A percentile compares a stretch with the other conserved stretches of the same genome.
Evolutionary conservation across 1,140 invertebrate genomes (phyloP).

Genomic region (Scaptomyza graminum): DNA sequence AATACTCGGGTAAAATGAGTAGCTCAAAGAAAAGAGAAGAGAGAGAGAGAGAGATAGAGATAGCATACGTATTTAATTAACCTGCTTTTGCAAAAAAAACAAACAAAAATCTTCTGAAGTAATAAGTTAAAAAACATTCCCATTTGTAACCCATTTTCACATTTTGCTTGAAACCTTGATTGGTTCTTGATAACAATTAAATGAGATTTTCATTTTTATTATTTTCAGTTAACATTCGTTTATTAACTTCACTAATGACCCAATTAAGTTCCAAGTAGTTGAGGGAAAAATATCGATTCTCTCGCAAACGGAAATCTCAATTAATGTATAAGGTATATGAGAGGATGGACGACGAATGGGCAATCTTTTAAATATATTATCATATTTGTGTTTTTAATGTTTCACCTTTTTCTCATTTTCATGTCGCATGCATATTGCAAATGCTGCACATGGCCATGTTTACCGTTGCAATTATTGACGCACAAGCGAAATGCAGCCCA

Average conservation of each 20-base stretch:
- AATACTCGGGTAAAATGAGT: conserved; percentile 14
- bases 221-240: no score
- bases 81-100: conserved; percentile 20
- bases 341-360: not conserved
- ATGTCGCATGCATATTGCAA: conserved; percentile 26
- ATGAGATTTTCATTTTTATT: not conserved
- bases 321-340: not conserved
- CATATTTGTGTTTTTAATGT: conserved; percentile 40
- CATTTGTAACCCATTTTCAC: not conserved
- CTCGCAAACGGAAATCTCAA: conserved; percentile 1
- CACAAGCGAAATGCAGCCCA: conserved; percentile 61
- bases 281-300: not conserved
- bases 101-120: not conserved
- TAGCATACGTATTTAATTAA: conserved; percentile 32
- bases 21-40: not conserved
- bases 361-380: conserved; percentile 40
- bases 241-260: not conserved
- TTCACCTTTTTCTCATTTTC: conserved; percentile 21
- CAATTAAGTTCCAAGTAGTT: conserved; percentile 2
- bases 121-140: no score
- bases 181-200: not conserved
- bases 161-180: not conserved
- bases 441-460: conserved; percentile 36
- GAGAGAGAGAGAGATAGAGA: conserved; percentile 19
- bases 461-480: conserved; percentile 73